These are phyloP conservation scores for Microhierax caerulescens DNA, from an alignment of 2,797 vertebrate species.

Conservation along the genomic window DNA sequence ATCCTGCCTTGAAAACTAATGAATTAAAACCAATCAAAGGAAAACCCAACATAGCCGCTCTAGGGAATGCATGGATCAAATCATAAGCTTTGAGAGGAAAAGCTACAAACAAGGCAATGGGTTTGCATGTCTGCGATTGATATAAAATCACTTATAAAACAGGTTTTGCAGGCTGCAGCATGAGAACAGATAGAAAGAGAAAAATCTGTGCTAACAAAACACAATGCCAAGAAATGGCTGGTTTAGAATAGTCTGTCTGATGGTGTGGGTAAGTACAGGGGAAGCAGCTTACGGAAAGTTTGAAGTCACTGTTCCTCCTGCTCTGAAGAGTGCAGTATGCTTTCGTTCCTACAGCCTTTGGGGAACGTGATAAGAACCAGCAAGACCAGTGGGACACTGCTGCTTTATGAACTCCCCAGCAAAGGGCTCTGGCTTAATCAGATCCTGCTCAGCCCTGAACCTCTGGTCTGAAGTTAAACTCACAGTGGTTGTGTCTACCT, in stretches of 20 bases:
- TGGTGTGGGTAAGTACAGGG: neutral
- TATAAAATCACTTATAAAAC: neutral
- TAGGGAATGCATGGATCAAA: neutral
- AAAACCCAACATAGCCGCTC: neutral
- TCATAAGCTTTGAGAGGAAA: neutral
- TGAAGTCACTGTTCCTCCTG: neutral
- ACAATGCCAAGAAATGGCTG: neutral
- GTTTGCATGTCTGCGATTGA: neutral
- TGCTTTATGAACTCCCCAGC: neutral
- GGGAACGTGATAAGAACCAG: neutral
- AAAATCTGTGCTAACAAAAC: neutral
- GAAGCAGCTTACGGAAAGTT: neutral
- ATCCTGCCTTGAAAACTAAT: neutral
- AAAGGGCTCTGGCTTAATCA: neutral
- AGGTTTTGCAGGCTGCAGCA: neutral
- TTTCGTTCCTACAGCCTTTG: neutral
- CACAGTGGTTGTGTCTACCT: fast-evolving
- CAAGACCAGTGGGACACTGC: neutral
- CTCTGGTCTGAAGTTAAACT: neutral
- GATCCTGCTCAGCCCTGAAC: neutral
- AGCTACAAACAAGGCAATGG: neutral
- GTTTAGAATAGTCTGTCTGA: neutral
- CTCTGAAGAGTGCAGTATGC: fast-evolving
- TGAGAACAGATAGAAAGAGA: neutral
- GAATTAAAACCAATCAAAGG: neutral